Conservation (phyloP, 2,797 vertebrate species). For the Diplodus sargus region DNA sequence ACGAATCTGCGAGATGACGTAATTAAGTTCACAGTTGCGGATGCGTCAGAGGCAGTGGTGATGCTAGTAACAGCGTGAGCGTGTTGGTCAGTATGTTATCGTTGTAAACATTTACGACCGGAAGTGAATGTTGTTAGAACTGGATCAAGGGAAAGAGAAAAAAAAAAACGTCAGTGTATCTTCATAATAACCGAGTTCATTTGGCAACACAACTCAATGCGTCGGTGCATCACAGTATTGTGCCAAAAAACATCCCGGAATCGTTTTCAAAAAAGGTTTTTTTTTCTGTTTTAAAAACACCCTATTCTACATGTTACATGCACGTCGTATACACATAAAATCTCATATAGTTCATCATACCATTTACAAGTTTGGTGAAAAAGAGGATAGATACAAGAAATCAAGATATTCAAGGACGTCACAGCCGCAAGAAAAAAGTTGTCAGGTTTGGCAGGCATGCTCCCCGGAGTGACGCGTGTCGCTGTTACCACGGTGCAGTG, state of each 20-base stretch:
- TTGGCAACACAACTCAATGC: slow-evolving; percentile 69
- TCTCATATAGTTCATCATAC: slow-evolving; percentile 76
- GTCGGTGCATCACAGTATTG: slow-evolving; percentile 61
- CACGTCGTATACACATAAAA: slow-evolving; percentile 83
- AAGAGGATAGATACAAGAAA: slow-evolving; percentile 75
- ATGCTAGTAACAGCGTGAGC: slow-evolving; percentile 63
- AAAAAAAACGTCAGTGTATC: slow-evolving; percentile 53
- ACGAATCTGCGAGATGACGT: slow-evolving; percentile 29
- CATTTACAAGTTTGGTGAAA: slow-evolving; percentile 80
- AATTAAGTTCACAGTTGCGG: slow-evolving; percentile 65
- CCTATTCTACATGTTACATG: slow-evolving; percentile 84
- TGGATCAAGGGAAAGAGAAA: slow-evolving; percentile 48
- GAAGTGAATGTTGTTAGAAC: slow-evolving; percentile 77
- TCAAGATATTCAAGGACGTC: slow-evolving; percentile 65
- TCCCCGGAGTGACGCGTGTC: slow-evolving; percentile 63
- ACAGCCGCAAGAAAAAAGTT: slow-evolving; percentile 56
- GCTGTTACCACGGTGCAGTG: slow-evolving; percentile 70
- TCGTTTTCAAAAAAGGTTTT: slow-evolving; percentile 41
- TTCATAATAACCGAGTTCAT: slow-evolving; percentile 46
- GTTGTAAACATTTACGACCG: slow-evolving; percentile 85
- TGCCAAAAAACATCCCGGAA: slow-evolving; percentile 68
- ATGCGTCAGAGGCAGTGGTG: slow-evolving; percentile 72
- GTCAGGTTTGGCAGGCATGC: slow-evolving; percentile 71
- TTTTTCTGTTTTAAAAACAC: slow-evolving; percentile 74
- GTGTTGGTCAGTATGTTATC: slow-evolving; percentile 76